phyloP scores from a whole-genome alignment of 2,113 vertebrate genomes.

The Corythoichthys haematopterus region DNA sequence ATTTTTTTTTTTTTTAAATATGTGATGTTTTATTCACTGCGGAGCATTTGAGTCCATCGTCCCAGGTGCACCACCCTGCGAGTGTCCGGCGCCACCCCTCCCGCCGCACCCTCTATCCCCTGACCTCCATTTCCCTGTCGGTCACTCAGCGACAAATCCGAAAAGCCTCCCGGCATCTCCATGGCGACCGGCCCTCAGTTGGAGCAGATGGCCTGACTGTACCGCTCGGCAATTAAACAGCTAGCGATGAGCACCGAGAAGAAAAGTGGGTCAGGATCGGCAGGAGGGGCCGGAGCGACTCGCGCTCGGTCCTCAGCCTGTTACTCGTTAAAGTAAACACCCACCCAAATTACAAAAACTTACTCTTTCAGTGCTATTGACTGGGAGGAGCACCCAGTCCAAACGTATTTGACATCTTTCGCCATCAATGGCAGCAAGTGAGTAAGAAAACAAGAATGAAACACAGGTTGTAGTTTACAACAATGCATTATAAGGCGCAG shows the following conservation, averaged over 20 bases:
- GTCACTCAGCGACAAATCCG: constrained; percentile 70
- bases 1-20: no score
- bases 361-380: no score
- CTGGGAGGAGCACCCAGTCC: no score
- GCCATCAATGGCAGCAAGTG: no score
- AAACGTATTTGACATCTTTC: no score
- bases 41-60: background rate
- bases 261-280: constrained; percentile 65
- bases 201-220: constrained; percentile 78
- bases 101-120: constrained; percentile 40
- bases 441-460: no score
- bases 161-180: constrained; percentile 77
- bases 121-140: constrained; percentile 68
- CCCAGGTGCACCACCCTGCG: constrained; percentile 13
- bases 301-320: constrained; percentile 10
- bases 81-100: constrained; percentile 38
- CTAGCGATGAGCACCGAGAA: constrained; percentile 50
- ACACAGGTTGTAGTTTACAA: no score
- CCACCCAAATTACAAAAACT: no score
- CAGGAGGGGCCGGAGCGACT: constrained; percentile 30
- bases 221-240: constrained; percentile 75
- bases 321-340: no score
- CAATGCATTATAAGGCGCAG: no score
- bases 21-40: background rate
- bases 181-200: constrained; percentile 70